Conservation (phyloP, 2,888 invertebrate genomes). For the Cylindroiulus punctatus region DNA sequence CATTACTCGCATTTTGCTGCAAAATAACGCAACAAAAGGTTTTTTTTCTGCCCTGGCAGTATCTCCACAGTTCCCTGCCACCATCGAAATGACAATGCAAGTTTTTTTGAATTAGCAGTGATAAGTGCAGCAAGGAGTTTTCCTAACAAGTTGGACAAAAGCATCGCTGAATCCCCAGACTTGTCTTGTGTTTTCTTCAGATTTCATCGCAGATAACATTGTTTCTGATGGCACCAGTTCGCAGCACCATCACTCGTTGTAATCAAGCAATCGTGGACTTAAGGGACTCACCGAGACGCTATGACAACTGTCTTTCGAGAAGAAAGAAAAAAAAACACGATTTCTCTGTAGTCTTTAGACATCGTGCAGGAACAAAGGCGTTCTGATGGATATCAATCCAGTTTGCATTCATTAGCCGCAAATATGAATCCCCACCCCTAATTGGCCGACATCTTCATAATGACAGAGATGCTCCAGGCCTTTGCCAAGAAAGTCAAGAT, state of each 20-base stretch:
- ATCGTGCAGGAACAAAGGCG: background rate
- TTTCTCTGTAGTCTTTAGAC: background rate
- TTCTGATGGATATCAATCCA: slow-evolving; percentile 31
- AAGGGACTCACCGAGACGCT: slow-evolving; percentile 14
- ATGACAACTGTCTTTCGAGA: background rate
- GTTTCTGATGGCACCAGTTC: slow-evolving; percentile 49
- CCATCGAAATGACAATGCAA: slow-evolving; percentile 48
- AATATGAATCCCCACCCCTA: background rate
- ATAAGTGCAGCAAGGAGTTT: slow-evolving; percentile 50
- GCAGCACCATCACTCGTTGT: slow-evolving; percentile 49
- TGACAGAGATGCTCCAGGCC: background rate
- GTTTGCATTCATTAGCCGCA: slow-evolving; percentile 9
- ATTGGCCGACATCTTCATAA: slow-evolving; percentile 39
- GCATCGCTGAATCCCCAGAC: slow-evolving; percentile 47
- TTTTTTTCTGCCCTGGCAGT: background rate
- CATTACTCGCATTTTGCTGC: slow-evolving; percentile 47
- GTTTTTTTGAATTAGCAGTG: slow-evolving; percentile 54
- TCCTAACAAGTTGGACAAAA: slow-evolving; percentile 46
- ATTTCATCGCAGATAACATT: slow-evolving; percentile 47
- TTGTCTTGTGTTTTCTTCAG: slow-evolving; percentile 50
- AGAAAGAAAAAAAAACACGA: background rate
- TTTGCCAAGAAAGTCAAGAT: background rate
- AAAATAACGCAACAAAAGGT: slow-evolving; percentile 31
- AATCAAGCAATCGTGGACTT: slow-evolving; percentile 50
- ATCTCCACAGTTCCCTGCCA: slow-evolving; percentile 44